Evolutionary conservation across 1,140 invertebrate species (phyloP).

Genomic region (Trichonephila clavipes): DNA sequence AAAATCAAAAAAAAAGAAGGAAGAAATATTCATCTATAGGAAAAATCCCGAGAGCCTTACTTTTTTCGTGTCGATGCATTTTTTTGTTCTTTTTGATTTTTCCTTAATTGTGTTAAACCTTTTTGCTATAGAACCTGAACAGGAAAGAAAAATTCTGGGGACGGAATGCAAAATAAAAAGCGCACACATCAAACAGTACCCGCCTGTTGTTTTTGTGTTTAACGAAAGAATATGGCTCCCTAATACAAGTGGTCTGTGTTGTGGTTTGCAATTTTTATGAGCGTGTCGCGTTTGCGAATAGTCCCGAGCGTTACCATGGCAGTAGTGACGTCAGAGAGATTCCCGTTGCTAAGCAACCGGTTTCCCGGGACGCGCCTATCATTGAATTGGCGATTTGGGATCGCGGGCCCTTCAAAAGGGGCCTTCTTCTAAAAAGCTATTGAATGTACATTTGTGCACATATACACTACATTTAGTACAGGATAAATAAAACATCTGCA

Average conservation of each 20-base stretch:
- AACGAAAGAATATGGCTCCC: neutral
- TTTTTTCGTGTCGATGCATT: neutral
- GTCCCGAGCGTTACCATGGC: slow-evolving; percentile 50
- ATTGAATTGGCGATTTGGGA: neutral
- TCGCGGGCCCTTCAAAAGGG: neutral
- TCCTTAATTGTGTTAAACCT: neutral
- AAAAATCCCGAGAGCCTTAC: neutral
- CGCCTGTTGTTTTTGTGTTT: slow-evolving; percentile 27
- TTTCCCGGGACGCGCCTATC: slow-evolving; percentile 59
- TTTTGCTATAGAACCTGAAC: neutral
- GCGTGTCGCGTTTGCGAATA: slow-evolving; percentile 42
- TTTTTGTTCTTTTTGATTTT: neutral
- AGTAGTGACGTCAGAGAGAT: slow-evolving; percentile 68
- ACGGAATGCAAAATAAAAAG: neutral
- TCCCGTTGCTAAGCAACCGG: slow-evolving; percentile 54
- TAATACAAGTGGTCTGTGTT: slow-evolving; percentile 23
- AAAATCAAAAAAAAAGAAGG: neutral
- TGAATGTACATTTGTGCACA: neutral
- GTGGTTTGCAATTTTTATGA: slow-evolving; percentile 70
- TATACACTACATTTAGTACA: too few species aligned
- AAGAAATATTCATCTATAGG: neutral
- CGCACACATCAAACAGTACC: slow-evolving; percentile 16
- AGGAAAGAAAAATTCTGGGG: neutral
- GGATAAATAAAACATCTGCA: too few species aligned
- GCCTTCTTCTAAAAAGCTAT: neutral